These are phyloP conservation scores for Pseudonaja textilis DNA, from an alignment of 2,113 vertebrate species.

Conservation along the genomic window DNA sequence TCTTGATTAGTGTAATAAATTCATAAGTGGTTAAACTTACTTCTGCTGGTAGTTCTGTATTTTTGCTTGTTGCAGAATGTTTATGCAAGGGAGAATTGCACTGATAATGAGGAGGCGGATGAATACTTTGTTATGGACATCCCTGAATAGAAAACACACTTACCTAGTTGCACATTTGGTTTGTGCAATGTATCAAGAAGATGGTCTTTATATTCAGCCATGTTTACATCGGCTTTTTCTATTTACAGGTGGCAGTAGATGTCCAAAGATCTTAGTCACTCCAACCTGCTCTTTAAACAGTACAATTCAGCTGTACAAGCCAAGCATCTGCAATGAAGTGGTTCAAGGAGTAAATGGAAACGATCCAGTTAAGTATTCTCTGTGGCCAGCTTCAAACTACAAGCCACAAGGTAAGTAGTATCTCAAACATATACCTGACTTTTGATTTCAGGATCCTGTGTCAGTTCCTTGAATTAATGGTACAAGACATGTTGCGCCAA, in stretches of 20 bases:
- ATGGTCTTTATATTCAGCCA: background rate
- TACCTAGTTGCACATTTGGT: background rate
- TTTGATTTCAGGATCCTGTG: background rate
- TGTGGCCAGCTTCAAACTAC: conserved; percentile 61
- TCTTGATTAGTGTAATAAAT: background rate
- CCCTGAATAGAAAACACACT: background rate
- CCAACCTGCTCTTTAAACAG: conserved; percentile 48
- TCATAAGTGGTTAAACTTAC: background rate
- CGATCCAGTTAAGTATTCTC: conserved; percentile 55
- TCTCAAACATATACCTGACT: background rate
- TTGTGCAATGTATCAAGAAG: background rate
- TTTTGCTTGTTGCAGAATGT: background rate
- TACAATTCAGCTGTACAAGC: conserved; percentile 53
- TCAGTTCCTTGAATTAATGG: background rate
- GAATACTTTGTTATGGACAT: background rate
- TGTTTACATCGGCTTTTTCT: background rate
- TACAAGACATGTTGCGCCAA: background rate
- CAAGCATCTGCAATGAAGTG: conserved; percentile 54
- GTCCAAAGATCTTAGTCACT: conserved; percentile 59
- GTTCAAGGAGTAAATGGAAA: conserved; percentile 78
- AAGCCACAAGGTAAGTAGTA: conserved; percentile 74
- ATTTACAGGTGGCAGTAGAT: conserved; percentile 68
- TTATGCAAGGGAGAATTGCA: background rate
- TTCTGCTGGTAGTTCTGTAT: background rate
- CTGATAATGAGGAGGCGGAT: background rate